These are phyloP conservation scores for Stegophylla sp. DNA, from an alignment of 2,888 invertebrate species.

Conservation along the genomic window DNA sequence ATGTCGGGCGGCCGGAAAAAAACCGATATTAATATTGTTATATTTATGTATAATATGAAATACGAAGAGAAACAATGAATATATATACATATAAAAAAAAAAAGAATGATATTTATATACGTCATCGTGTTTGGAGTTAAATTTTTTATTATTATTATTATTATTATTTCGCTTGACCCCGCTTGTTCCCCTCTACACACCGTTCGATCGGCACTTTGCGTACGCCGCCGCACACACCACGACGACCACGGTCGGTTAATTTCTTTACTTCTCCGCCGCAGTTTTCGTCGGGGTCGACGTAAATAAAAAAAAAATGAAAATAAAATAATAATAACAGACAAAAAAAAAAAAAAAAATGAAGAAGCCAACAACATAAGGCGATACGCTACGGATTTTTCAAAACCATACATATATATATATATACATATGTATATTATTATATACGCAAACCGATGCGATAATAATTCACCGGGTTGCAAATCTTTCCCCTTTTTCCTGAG, in stretches of 20 bases:
- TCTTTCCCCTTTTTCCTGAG: slow-evolving; percentile 60
- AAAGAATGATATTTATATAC: slow-evolving; percentile 15
- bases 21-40: background rate
- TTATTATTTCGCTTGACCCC: slow-evolving; percentile 35
- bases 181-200: background rate
- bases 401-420: slow-evolving; percentile 16
- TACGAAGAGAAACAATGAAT: background rate
- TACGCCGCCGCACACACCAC: slow-evolving; percentile 15
- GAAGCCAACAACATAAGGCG: slow-evolving; percentile 53
- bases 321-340: slow-evolving; percentile 20
- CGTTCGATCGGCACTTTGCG: background rate
- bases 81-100: background rate
- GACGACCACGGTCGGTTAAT: slow-evolving; percentile 54
- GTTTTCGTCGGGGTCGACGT: background rate
- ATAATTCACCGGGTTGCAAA: slow-evolving; percentile 57
- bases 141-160: slow-evolving; percentile 8
- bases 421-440: background rate
- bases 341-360: background rate
- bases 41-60: background rate
- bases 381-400: slow-evolving; percentile 42
- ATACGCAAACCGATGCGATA: slow-evolving; percentile 48
- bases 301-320: slow-evolving; percentile 9
- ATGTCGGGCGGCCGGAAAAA: background rate
- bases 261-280: slow-evolving; percentile 15
- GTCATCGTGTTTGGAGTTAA: background rate